Conservation (phyloP, 2,797 vertebrate species). For the Xenentodon cancila region DNA sequence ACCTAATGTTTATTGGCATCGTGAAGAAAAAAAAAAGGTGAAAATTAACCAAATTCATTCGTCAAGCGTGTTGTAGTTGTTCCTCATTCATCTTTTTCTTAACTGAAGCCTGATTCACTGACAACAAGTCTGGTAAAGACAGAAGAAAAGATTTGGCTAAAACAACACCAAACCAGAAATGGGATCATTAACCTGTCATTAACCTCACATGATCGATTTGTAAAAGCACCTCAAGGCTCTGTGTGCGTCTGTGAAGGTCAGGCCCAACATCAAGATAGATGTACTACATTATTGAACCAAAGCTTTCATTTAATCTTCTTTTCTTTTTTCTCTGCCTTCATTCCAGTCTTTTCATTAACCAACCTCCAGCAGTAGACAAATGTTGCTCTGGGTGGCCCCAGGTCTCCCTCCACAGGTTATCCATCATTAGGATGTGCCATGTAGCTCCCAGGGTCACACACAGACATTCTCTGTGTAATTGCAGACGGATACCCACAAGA, state of each 20-base stretch:
- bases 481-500: conserved; percentile 95
- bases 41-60: conserved; percentile 61
- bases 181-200: conserved; percentile 49
- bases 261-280: conserved; percentile 59
- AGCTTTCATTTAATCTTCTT: conserved; percentile 68
- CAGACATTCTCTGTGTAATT: conserved; percentile 68
- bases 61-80: conserved; percentile 50
- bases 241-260: conserved; percentile 61
- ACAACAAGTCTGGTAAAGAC: conserved; percentile 41
- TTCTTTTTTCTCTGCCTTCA: conserved; percentile 58
- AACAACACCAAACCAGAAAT: conserved; percentile 14
- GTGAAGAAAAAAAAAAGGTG: conserved; percentile 36
- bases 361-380: conserved; percentile 62
- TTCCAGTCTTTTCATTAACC: conserved; percentile 73
- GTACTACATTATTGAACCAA: conserved; percentile 60
- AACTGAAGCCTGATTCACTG: conserved; percentile 51
- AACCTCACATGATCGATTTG: conserved; percentile 46
- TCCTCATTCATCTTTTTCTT: conserved; percentile 58
- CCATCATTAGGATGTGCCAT: conserved; percentile 63
- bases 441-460: conserved; percentile 51
- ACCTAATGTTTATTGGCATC: conserved; percentile 35
- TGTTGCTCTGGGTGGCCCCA: conserved; percentile 48
- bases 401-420: conserved; percentile 55
- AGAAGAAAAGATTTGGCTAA: conserved; percentile 19
- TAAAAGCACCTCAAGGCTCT: conserved; percentile 36